A percentile compares a stretch with the other conserved stretches of the same genome.
Conservation (phyloP, 2,888 invertebrate species). For the Drosophila antonietae region DNA sequence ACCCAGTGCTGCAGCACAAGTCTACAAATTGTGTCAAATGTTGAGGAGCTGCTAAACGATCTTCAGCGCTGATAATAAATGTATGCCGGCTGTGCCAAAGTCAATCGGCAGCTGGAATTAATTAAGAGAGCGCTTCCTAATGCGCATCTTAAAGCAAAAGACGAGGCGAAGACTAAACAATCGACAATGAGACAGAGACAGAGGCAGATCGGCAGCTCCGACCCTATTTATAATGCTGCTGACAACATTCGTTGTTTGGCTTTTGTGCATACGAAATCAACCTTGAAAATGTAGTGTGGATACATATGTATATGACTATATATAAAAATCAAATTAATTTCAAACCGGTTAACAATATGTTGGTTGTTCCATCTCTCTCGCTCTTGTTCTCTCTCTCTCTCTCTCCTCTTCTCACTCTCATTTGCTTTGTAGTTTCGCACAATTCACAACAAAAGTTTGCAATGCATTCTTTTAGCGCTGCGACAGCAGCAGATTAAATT, state of each 20-base stretch:
- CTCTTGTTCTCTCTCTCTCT: slow-evolving; percentile 24
- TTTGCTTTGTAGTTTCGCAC: slow-evolving; percentile 52
- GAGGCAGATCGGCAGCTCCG: not conserved
- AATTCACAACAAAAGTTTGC: slow-evolving; percentile 32
- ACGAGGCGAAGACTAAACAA: not conserved
- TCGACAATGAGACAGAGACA: not conserved
- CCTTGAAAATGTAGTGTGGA: slow-evolving; percentile 58
- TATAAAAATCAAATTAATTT: slow-evolving; percentile 50
- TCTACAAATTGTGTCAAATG: slow-evolving; percentile 66
- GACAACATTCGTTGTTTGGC: slow-evolving; percentile 36
- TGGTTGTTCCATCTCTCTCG: not conserved
- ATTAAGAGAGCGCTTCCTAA: slow-evolving; percentile 17
- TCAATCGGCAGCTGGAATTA: slow-evolving; percentile 35
- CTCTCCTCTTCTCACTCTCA: slow-evolving; percentile 20
- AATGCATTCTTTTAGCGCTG: slow-evolving; percentile 32
- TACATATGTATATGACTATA: slow-evolving; percentile 14
- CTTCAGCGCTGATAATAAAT: slow-evolving; percentile 18
- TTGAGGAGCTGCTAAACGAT: slow-evolving; percentile 30
- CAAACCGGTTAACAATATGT: slow-evolving; percentile 64
- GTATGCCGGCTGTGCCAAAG: slow-evolving; percentile 39
- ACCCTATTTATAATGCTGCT: slow-evolving; percentile 49
- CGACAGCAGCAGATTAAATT: slow-evolving; percentile 10
- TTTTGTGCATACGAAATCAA: slow-evolving; percentile 59
- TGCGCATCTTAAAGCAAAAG: slow-evolving; percentile 23
- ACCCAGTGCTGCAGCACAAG: slow-evolving; percentile 26